These are phyloP conservation scores for Boleophthalmus pectinirostris DNA, from an alignment of 2,113 vertebrate species.

Conservation along the genomic window DNA sequence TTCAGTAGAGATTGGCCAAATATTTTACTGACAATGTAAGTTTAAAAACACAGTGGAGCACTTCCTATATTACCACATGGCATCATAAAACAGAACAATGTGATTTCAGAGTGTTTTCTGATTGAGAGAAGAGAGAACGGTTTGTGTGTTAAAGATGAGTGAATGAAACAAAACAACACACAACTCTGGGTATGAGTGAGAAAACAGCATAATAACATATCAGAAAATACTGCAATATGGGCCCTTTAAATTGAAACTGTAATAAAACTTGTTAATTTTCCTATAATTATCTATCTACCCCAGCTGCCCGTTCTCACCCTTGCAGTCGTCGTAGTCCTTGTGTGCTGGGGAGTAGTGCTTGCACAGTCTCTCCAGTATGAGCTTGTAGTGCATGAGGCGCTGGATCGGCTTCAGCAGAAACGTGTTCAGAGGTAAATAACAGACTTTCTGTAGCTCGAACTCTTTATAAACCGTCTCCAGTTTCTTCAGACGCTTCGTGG, in stretches of 20 bases:
- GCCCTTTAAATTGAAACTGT: background rate
- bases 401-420: slow-evolving; percentile 96
- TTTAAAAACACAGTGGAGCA: too few relatives aligned
- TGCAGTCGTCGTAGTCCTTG: slow-evolving; percentile 82
- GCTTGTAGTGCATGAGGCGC: slow-evolving; percentile 91
- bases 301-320: slow-evolving; percentile 73
- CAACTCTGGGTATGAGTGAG: too few relatives aligned
- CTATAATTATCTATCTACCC: background rate
- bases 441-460: slow-evolving; percentile 96
- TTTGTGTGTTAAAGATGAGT: too few relatives aligned
- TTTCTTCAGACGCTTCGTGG: slow-evolving; percentile 82
- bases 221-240: too few relatives aligned
- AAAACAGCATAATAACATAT: too few relatives aligned
- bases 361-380: slow-evolving; percentile 88
- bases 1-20: too few relatives aligned
- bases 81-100: too few relatives aligned
- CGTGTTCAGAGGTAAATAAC: slow-evolving; percentile 92
- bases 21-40: too few relatives aligned
- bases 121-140: too few relatives aligned
- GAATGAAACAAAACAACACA: too few relatives aligned
- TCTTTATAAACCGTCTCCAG: slow-evolving; percentile 89
- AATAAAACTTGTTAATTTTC: background rate
- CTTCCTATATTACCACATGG: too few relatives aligned
- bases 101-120: background rate
- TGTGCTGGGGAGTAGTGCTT: slow-evolving; percentile 79